phyloP scores from a whole-genome alignment of 2,888 invertebrate genomes.

The Callimorpha dominula region DNA sequence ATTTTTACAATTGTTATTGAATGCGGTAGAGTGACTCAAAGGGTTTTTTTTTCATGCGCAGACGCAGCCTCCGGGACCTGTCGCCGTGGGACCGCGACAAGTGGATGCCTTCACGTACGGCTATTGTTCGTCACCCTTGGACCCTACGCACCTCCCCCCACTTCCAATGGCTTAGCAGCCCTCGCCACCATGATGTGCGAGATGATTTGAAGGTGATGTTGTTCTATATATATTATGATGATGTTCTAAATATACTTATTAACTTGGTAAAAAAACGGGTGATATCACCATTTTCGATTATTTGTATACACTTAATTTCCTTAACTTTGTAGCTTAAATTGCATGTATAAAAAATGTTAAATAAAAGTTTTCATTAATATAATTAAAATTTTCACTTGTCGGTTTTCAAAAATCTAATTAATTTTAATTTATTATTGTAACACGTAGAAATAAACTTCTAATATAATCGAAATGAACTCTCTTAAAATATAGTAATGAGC shows the following conservation, averaged over 20 bases:
- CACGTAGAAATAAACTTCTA: background rate
- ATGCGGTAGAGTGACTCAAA: constrained; percentile 35
- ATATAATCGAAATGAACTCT: background rate
- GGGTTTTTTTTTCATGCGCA: constrained; percentile 52
- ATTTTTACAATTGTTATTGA: constrained; percentile 43
- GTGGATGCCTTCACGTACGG: constrained; percentile 85
- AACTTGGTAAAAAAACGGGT: background rate
- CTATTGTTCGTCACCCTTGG: constrained; percentile 72
- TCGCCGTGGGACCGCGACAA: constrained; percentile 79
- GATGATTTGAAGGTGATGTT: background rate
- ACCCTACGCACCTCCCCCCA: constrained; percentile 44
- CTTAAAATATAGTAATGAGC: background rate
- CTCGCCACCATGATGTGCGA: constrained; percentile 16
- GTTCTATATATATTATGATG: too few species aligned
- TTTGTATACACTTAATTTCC: background rate
- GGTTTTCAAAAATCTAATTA: constrained; percentile 29
- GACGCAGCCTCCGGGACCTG: constrained; percentile 72
- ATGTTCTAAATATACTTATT: background rate
- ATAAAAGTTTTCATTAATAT: background rate
- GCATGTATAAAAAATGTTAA: too few species aligned
- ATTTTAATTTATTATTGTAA: constrained; percentile 13
- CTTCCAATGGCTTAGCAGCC: constrained; percentile 34
- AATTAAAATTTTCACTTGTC: constrained; percentile 16
- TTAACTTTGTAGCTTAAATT: background rate
- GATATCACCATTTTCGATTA: background rate